Percentiles rank a stretch among this genome's conserved stretches.
Conservation (phyloP, 2,888 invertebrate genomes). For the Morpho achilles region DNA sequence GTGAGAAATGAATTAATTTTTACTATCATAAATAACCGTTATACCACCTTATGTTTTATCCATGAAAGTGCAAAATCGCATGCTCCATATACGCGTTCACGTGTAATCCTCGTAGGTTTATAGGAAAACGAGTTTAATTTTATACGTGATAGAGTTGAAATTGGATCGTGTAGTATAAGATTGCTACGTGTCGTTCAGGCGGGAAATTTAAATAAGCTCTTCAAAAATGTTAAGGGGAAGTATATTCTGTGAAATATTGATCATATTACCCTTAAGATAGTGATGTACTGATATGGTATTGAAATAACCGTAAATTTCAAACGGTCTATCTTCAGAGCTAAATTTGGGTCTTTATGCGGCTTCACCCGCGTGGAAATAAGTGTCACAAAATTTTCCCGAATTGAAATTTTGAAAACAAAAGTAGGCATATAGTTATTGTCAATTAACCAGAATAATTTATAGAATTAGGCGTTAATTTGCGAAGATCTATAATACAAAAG, state of each 20-base stretch:
- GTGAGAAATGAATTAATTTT: not conserved
- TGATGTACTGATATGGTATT: too few relatives aligned
- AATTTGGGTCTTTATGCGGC: too few relatives aligned
- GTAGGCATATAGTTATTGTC: too few relatives aligned
- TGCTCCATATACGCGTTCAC: not conserved
- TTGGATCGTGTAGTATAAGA: slow-evolving; percentile 32
- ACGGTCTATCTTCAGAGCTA: too few relatives aligned
- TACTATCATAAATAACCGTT: slow-evolving; percentile 1
- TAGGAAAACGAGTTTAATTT: not conserved
- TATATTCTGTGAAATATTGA: not conserved
- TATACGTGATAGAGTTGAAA: slow-evolving; percentile 33
- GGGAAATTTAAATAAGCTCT: slow-evolving; percentile 57
- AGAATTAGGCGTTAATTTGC: too few relatives aligned
- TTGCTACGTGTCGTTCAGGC: slow-evolving; percentile 38
- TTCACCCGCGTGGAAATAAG: too few relatives aligned
- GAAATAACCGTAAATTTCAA: too few relatives aligned
- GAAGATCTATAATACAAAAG: too few relatives aligned
- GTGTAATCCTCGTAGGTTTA: not conserved
- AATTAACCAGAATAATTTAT: too few relatives aligned
- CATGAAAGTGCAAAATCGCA: slow-evolving; percentile 11
- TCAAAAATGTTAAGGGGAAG: slow-evolving; percentile 42
- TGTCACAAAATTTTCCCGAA: too few relatives aligned
- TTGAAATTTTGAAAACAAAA: too few relatives aligned
- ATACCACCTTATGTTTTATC: slow-evolving; percentile 7
- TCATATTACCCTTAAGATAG: too few relatives aligned